Evolutionary conservation across 2,888 invertebrate genomes (phyloP).

Genomic region (Vanessa cardui): DNA sequence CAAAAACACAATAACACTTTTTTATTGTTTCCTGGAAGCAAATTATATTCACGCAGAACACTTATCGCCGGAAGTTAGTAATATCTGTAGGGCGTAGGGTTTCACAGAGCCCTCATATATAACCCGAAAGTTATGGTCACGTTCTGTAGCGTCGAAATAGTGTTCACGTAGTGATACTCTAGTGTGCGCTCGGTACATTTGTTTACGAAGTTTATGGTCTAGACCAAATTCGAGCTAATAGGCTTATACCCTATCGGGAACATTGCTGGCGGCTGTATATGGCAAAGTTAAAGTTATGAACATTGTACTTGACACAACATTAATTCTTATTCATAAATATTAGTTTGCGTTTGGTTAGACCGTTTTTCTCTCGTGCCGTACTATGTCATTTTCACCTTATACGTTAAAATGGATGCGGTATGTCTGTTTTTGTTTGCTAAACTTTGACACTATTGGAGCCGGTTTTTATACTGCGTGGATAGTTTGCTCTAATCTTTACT

Average conservation of each 20-base stretch:
- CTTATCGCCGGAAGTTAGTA: slow-evolving; percentile 15
- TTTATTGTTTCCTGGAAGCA: not conserved
- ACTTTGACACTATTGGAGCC: no score
- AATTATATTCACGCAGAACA: not conserved
- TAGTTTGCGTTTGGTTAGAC: slow-evolving; percentile 19
- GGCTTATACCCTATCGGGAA: slow-evolving; percentile 43
- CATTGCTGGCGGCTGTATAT: slow-evolving; percentile 40
- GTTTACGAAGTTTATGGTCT: slow-evolving; percentile 42
- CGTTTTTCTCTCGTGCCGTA: slow-evolving; percentile 5
- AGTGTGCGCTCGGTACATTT: slow-evolving; percentile 39
- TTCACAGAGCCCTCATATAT: slow-evolving; percentile 36
- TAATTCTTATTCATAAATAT: slow-evolving; percentile 31
- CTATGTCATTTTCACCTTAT: not conserved
- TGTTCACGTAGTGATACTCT: slow-evolving; percentile 39
- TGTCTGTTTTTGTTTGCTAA: not conserved
- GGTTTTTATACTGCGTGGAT: no score
- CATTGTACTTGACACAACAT: slow-evolving; percentile 32
- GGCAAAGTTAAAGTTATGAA: slow-evolving; percentile 38
- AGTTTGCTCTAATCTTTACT: no score
- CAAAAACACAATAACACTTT: no score
- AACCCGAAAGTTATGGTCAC: slow-evolving; percentile 36
- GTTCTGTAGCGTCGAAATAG: slow-evolving; percentile 36
- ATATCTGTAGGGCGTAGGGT: slow-evolving; percentile 25
- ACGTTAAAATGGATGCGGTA: not conserved
- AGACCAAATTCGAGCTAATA: slow-evolving; percentile 43